These are phyloP conservation scores for Macrocentrus cingulum DNA, from an alignment of 1,140 invertebrate species.

Conservation along the genomic window DNA sequence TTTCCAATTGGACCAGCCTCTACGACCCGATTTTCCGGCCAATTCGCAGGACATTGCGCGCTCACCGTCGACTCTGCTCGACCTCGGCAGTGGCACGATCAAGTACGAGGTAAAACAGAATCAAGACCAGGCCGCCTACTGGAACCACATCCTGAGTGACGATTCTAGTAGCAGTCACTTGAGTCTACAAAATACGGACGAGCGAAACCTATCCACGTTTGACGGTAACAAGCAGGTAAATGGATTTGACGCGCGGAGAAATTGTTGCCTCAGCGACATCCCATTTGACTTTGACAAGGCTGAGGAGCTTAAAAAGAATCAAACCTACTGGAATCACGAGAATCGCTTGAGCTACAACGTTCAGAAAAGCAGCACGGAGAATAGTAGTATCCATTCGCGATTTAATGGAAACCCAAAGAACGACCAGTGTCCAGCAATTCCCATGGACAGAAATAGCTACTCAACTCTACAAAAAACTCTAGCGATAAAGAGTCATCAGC, in stretches of 20 bases:
- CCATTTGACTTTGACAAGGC: background rate
- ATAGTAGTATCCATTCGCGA: background rate
- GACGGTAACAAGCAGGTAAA: conserved; percentile 2
- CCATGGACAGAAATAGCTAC: background rate
- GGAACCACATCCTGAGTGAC: conserved; percentile 53
- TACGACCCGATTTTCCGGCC: conserved; percentile 63
- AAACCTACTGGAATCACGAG: background rate
- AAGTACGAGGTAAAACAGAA: conserved; percentile 50
- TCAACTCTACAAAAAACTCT: background rate
- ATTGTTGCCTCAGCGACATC: conserved; percentile 18
- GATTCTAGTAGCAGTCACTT: conserved; percentile 61
- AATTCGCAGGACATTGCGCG: conserved; percentile 57
- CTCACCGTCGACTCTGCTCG: conserved; percentile 70
- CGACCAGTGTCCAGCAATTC: background rate
- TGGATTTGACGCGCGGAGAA: conserved; percentile 22
- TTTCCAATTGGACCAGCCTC: conserved; percentile 73
- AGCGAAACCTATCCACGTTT: conserved; percentile 9
- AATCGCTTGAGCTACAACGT: conserved; percentile 4
- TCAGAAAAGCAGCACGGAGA: conserved; percentile 4
- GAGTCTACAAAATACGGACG: conserved; percentile 39
- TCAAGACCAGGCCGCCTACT: conserved; percentile 49
- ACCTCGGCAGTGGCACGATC: conserved; percentile 71
- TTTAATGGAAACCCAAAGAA: background rate
- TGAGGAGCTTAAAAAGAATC: conserved; percentile 21
- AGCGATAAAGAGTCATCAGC: background rate